Evolutionary conservation across 2,888 invertebrate genomes (phyloP).

Genomic region (Agonopterix arenella): DNA sequence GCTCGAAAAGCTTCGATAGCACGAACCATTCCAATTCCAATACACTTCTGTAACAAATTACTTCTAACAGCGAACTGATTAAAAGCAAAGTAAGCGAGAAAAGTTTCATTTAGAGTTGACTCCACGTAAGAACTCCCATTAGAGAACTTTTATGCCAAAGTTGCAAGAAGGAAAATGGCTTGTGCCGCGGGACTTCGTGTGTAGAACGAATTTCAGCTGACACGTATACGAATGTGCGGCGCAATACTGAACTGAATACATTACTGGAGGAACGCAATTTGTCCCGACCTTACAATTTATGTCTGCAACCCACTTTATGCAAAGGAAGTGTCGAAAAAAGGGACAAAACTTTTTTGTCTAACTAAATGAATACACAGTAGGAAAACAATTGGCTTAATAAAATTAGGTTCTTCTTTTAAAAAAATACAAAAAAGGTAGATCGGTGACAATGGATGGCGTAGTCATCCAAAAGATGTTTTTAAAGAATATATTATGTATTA

Average conservation of each 20-base stretch:
- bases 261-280: conserved; percentile 60
- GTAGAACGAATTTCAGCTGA: conserved; percentile 16
- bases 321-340: conserved; percentile 47
- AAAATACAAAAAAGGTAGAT: too few relatives aligned
- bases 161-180: too few relatives aligned
- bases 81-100: conserved; percentile 48
- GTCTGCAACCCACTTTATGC: conserved; percentile 56
- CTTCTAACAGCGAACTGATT: conserved; percentile 48
- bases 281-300: conserved; percentile 64
- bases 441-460: too few relatives aligned
- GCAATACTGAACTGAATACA: conserved; percentile 52
- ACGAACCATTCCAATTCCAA: background rate
- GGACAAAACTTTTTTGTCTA: conserved; percentile 32
- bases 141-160: too few relatives aligned
- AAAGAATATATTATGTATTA: too few relatives aligned
- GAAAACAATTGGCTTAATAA: background rate
- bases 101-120: conserved; percentile 56
- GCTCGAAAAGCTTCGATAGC: background rate
- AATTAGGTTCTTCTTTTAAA: too few relatives aligned
- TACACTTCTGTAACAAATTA: conserved; percentile 18
- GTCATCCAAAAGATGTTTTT: too few relatives aligned
- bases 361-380: conserved; percentile 31
- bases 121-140: conserved; percentile 15
- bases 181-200: too few relatives aligned
- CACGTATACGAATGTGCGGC: conserved; percentile 38